Evolutionary conservation across 2,888 invertebrate species (phyloP), one percentile per base, ranked within the genome.

Genomic region (Ornithoptera alexandrae): DNA sequence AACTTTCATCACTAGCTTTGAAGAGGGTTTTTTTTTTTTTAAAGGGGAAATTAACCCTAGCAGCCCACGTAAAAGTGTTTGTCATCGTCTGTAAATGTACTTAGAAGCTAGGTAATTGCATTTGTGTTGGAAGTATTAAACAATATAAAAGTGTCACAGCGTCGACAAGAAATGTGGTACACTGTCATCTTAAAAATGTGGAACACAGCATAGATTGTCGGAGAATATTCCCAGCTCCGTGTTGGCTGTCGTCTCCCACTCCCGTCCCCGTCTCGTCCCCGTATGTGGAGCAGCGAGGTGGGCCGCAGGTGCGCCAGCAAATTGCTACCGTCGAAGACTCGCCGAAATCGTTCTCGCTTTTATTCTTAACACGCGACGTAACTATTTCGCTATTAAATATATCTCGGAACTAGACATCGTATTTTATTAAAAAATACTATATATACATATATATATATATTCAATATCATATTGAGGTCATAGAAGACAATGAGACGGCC

Each of bases 231-330:
- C 20, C 62, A 58, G 36, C 18, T 42, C 62, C 39, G 53, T 53
- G 69, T 62, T 69, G 69, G 70, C 66, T 62, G 66, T 20, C 58
- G 66, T 53, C 61, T 20, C 61, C 56, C 63, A 20, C 24, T 57
- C 42, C 18, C n/a, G 18, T n/a, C n/a, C 22, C 22, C 22, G 22
- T 22, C 22, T 22, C 22, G 22, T n/a, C n/a, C 22, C 58, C 71
- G 63, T 68, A 66, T 68, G 63, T 65, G 72, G 70, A 59, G 53
- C 69, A 73, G 69, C 76, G 71, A 68, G 71, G 46, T 12, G 46
- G 70, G 74, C 67, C 80, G 73, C 83, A 84, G 84, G 84, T 84
- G 84, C 76, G 73, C 73, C 74, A 73, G 75, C 76, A 81, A 83
- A 84, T 83, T 83, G 83, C 77, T 75, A 59, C 42, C 70, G 63